phyloP scores from a whole-genome alignment of 2,113 vertebrate genomes.

The Prionailurus bengalensis region DNA sequence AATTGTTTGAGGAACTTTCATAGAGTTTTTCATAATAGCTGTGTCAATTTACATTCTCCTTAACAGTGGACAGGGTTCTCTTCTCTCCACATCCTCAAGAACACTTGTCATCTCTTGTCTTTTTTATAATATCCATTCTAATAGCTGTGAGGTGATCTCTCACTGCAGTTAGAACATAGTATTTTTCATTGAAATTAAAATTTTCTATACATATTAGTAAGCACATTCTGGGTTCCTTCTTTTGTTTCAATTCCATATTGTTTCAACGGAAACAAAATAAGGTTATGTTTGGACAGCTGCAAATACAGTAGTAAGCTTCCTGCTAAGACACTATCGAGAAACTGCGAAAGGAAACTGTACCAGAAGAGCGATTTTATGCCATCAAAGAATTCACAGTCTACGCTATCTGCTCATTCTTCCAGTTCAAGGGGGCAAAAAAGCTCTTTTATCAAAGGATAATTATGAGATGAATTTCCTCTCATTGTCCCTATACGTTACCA shows the following conservation, averaged over 20 bases:
- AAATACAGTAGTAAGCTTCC: neutral
- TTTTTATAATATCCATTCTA: neutral
- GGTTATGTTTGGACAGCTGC: neutral
- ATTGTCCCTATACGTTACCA: neutral
- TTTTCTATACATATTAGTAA: neutral
- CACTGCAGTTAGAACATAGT: neutral
- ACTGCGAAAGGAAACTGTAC: neutral
- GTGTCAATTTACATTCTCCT: neutral
- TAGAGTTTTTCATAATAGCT: no score
- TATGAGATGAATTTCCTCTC: neutral
- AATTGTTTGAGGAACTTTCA: neutral
- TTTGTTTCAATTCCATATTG: neutral
- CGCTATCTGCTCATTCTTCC: neutral
- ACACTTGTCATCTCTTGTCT: neutral
- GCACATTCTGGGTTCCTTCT: neutral
- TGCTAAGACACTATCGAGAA: neutral
- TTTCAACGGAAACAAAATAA: neutral
- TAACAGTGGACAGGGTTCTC: neutral
- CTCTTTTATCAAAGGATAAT: constrained; percentile 19
- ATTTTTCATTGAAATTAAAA: neutral
- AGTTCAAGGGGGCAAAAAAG: neutral
- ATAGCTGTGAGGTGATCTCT: neutral
- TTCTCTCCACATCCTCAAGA: neutral
- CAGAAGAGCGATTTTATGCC: neutral
- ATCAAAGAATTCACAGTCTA: neutral